A percentile compares a stretch with the other conserved stretches of the same genome.
Conservation (phyloP, 1,140 invertebrate species). For the Metaphire vulgaris region DNA sequence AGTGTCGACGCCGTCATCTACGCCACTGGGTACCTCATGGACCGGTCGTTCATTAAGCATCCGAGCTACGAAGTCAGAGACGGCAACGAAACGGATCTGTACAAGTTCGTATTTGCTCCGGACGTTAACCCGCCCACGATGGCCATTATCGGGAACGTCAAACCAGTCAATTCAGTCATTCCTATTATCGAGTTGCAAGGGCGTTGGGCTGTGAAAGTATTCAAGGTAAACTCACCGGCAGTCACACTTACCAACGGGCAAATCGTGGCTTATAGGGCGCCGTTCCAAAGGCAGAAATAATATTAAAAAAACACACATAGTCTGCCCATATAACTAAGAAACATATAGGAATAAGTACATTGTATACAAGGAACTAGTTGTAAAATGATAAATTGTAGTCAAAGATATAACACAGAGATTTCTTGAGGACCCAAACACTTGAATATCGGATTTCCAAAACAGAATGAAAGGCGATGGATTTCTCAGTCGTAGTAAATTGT, state of each 20-base stretch:
- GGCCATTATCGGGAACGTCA: not conserved
- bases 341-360: not conserved
- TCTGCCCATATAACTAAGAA: not conserved
- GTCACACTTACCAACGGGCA: too few species aligned
- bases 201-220: not conserved
- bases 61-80: not conserved
- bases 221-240: not conserved
- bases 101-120: not conserved
- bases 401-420: too few species aligned
- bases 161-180: not conserved
- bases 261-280: not conserved
- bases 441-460: too few species aligned
- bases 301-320: not conserved
- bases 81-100: not conserved
- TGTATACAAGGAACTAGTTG: not conserved
- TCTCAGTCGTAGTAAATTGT: too few species aligned
- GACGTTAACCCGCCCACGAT: not conserved
- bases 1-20: not conserved
- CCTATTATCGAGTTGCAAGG: not conserved
- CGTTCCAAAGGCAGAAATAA: not conserved
- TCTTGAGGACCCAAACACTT: too few species aligned
- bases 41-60: not conserved
- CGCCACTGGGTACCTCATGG: not conserved
- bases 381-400: too few species aligned
- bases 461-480: too few species aligned